These are phyloP conservation scores for Eristalis tenax DNA, from an alignment of 2,888 invertebrate species.

Conservation along the genomic window DNA sequence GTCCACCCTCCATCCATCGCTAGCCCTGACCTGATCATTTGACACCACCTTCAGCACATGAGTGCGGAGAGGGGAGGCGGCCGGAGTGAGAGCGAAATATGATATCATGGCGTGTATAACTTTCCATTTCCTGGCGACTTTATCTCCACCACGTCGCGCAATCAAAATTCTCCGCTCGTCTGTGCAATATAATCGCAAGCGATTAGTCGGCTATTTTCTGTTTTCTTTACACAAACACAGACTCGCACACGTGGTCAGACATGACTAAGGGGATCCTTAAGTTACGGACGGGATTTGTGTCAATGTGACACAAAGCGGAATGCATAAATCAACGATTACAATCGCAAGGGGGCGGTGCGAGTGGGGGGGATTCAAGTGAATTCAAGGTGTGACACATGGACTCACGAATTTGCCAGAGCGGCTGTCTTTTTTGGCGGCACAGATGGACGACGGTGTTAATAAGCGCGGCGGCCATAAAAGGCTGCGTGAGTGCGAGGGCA, in stretches of 20 bases:
- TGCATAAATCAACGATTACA: conserved; percentile 66
- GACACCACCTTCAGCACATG: conserved; percentile 16
- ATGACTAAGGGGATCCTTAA: conserved; percentile 60
- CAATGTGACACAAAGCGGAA: conserved; percentile 26
- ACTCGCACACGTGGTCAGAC: not conserved
- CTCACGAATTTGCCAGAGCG: not conserved
- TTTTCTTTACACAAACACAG: not conserved
- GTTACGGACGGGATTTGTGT: conserved; percentile 64
- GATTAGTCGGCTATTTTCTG: conserved; percentile 23
- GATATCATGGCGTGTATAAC: conserved; percentile 40
- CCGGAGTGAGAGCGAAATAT: conserved; percentile 20
- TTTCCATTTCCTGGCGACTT: conserved; percentile 59
- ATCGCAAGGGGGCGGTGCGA: conserved; percentile 36
- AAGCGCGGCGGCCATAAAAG: conserved; percentile 9
- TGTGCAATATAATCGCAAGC: conserved; percentile 47
- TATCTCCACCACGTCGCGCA: conserved; percentile 48
- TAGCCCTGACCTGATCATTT: conserved; percentile 45
- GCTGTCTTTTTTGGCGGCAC: not conserved
- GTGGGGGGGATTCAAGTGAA: not conserved
- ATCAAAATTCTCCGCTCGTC: conserved; percentile 55
- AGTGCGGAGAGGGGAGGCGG: not conserved
- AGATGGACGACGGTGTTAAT: not conserved
- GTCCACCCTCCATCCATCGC: not conserved
- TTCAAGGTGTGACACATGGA: conserved; percentile 36
- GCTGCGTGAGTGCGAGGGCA: too few species aligned